phyloP scores from a whole-genome alignment of 1,140 invertebrate species.

The Heliconius hermathena region DNA sequence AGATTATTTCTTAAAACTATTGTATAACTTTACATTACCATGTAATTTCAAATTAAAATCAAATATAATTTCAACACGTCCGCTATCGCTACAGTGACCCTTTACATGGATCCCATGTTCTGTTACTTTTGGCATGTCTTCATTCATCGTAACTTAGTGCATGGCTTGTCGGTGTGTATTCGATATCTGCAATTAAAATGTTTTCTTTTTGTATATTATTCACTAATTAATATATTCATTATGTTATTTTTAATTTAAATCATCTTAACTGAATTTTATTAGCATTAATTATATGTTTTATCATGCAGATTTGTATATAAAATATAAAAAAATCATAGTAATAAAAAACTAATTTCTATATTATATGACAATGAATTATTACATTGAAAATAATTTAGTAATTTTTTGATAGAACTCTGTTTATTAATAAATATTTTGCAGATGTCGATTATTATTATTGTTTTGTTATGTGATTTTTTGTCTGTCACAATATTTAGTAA shows the following conservation, averaged over 20 bases:
- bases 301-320: neutral
- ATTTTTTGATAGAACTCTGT: neutral
- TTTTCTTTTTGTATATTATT: neutral
- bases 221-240: neutral
- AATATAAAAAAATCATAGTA: too few species aligned
- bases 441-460: constrained; percentile 6
- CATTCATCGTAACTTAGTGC: constrained; percentile 38
- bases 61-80: constrained; percentile 10
- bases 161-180: constrained; percentile 32
- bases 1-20: too few species aligned
- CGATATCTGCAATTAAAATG: constrained; percentile 27
- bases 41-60: neutral
- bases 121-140: constrained; percentile 40
- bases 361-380: neutral
- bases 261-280: neutral
- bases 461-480: too few species aligned
- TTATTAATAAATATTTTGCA: constrained; percentile 13
- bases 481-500: neutral
- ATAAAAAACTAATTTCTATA: too few species aligned
- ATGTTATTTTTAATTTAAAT: neutral
- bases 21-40: neutral
- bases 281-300: neutral
- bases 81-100: constrained; percentile 24
- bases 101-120: constrained; percentile 3
- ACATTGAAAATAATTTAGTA: neutral